Percentiles rank a stretch among this genome's conserved stretches.
Evolutionary conservation across 2,113 vertebrate species (phyloP).

Genomic region (Mormyrus iriodes): DNA sequence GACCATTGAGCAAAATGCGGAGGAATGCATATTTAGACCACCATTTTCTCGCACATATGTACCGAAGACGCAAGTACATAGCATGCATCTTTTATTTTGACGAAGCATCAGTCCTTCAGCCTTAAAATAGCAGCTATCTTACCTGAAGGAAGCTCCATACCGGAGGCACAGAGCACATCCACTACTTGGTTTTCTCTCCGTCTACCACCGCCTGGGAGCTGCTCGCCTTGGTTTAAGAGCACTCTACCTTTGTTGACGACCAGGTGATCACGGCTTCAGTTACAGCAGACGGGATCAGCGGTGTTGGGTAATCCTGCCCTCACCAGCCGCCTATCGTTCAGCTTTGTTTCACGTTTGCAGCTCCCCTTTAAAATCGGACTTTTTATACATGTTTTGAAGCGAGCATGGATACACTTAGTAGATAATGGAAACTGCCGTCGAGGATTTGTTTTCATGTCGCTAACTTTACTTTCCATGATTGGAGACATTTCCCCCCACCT

Average conservation of each 20-base stretch:
- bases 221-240: not conserved
- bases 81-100: not conserved
- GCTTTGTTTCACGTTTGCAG: not conserved
- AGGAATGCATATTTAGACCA: not conserved
- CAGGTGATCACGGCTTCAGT: constrained; percentile 34
- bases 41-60: not conserved
- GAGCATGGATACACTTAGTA: not conserved
- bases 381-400: not conserved
- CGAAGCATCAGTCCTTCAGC: not conserved
- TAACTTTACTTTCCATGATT: not conserved
- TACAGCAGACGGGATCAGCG: constrained; percentile 23
- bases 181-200: not conserved
- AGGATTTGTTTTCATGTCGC: not conserved
- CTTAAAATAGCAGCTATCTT: not conserved
- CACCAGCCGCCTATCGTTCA: not conserved
- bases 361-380: not conserved
- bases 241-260: constrained; percentile 31
- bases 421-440: not conserved
- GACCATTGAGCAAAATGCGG: not conserved
- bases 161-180: not conserved
- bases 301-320: not conserved
- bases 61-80: not conserved
- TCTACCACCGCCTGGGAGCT: not conserved
- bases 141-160: constrained; percentile 12
- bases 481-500: not conserved